Evolutionary conservation across 2,888 invertebrate species (phyloP).

Genomic region (Scaptomyza caliginosa): DNA sequence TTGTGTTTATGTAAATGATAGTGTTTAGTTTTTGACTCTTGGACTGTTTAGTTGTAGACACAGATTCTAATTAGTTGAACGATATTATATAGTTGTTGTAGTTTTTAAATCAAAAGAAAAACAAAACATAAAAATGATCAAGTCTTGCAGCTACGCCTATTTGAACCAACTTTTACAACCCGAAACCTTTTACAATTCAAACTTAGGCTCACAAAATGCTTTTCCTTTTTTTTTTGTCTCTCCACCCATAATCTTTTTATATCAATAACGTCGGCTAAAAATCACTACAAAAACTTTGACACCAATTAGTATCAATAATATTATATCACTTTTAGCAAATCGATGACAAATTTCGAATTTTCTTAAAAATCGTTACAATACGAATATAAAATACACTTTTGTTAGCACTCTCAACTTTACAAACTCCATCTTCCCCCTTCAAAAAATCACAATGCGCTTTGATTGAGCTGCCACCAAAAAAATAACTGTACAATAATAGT

Average conservation of each 20-base stretch:
- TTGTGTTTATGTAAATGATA: slow-evolving; percentile 41
- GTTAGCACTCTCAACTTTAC: slow-evolving; percentile 48
- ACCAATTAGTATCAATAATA: slow-evolving; percentile 70
- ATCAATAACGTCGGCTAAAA: slow-evolving; percentile 19
- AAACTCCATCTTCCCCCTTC: slow-evolving; percentile 15
- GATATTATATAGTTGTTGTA: slow-evolving; percentile 22
- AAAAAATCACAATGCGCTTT: slow-evolving; percentile 83
- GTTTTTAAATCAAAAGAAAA: slow-evolving; percentile 2
- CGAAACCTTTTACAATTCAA: slow-evolving; percentile 52
- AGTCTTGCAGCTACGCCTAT: slow-evolving; percentile 42
- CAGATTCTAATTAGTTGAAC: slow-evolving; percentile 53
- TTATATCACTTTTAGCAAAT: slow-evolving; percentile 74
- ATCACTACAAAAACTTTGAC: slow-evolving; percentile 52
- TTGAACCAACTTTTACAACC: slow-evolving; percentile 62
- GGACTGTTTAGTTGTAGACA: slow-evolving; percentile 60
- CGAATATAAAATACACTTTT: slow-evolving; percentile 55
- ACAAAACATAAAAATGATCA: slow-evolving; percentile 15
- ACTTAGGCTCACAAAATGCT: slow-evolving; percentile 40
- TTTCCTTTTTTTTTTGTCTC: background rate
- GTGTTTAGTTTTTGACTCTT: slow-evolving; percentile 33
- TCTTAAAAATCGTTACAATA: slow-evolving; percentile 56
- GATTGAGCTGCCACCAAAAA: slow-evolving; percentile 81
- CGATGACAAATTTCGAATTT: slow-evolving; percentile 71
- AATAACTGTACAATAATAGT: slow-evolving; percentile 43
- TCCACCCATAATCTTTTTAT: background rate